phyloP scores from a whole-genome alignment of 1,140 invertebrate species.

The Atta colombica region DNA sequence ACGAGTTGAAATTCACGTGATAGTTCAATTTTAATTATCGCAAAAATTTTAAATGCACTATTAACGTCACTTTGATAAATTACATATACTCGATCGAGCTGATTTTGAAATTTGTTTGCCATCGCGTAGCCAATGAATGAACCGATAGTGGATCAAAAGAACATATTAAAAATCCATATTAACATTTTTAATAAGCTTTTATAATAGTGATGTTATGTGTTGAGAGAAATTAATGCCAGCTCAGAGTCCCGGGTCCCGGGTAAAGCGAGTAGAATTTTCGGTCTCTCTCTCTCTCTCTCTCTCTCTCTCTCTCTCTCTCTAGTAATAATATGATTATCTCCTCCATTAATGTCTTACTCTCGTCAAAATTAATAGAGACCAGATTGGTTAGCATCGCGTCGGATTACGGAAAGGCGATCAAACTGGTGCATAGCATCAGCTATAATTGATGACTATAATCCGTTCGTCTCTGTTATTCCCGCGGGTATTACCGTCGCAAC shows the following conservation, averaged over 20 bases:
- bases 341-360: slow-evolving; percentile 20
- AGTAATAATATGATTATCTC: slow-evolving; percentile 1
- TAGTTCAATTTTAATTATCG: slow-evolving; percentile 17
- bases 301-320: slow-evolving; percentile 13
- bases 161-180: not conserved
- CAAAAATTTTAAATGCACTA: not conserved
- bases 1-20: not conserved
- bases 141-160: not conserved
- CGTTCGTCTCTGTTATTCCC: slow-evolving; percentile 23
- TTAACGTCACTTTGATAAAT: slow-evolving; percentile 3
- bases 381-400: slow-evolving; percentile 33
- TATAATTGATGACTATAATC: slow-evolving; percentile 57
- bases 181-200: slow-evolving; percentile 12
- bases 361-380: slow-evolving; percentile 23
- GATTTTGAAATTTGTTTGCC: slow-evolving; percentile 4
- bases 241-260: too few relatives aligned
- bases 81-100: not conserved
- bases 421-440: slow-evolving; percentile 7
- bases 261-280: not conserved
- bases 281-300: slow-evolving; percentile 5
- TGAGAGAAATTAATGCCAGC: not conserved
- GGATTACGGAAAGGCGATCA: slow-evolving; percentile 40
- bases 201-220: not conserved
- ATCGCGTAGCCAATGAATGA: not conserved
- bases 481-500: slow-evolving; percentile 21